phyloP scores from a whole-genome alignment of 2,113 vertebrate genomes.

The Ascaphus truei region DNA sequence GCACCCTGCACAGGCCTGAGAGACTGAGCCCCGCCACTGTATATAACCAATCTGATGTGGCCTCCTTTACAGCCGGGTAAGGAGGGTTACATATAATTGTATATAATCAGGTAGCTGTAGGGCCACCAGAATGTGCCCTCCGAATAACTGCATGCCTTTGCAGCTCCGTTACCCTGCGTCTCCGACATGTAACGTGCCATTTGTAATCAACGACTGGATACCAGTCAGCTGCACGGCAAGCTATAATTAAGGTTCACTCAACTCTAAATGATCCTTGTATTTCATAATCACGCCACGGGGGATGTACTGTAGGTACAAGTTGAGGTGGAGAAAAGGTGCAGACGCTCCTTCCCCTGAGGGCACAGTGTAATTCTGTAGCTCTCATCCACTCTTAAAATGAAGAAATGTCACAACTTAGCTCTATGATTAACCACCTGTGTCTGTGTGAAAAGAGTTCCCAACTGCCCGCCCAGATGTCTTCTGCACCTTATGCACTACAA shows the following conservation, averaged over 20 bases:
- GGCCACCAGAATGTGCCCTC: too few relatives aligned
- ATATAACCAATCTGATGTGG: too few relatives aligned
- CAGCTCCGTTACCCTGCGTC: neutral
- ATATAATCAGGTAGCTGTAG: too few relatives aligned
- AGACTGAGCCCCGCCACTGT: too few relatives aligned
- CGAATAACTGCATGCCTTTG: neutral
- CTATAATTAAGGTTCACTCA: neutral
- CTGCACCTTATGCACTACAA: too few relatives aligned
- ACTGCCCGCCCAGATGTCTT: too few relatives aligned
- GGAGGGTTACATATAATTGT: too few relatives aligned
- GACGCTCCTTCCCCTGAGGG: neutral
- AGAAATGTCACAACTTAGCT: too few relatives aligned
- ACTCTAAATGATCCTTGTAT: constrained; percentile 12
- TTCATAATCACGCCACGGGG: constrained; percentile 2
- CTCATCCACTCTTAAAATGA: neutral
- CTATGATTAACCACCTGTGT: too few relatives aligned
- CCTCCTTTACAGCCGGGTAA: too few relatives aligned
- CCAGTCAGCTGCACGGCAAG: neutral
- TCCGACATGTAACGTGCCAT: neutral
- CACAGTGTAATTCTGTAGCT: neutral
- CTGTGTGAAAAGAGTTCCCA: too few relatives aligned
- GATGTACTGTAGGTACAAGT: neutral
- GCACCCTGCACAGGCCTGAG: too few relatives aligned
- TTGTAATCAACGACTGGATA: neutral
- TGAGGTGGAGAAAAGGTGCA: neutral